Evolutionary conservation across 2,113 vertebrate genomes (phyloP), one percentile per base, ranked within the genome.

Genomic region (Hoplias malabaricus): DNA sequence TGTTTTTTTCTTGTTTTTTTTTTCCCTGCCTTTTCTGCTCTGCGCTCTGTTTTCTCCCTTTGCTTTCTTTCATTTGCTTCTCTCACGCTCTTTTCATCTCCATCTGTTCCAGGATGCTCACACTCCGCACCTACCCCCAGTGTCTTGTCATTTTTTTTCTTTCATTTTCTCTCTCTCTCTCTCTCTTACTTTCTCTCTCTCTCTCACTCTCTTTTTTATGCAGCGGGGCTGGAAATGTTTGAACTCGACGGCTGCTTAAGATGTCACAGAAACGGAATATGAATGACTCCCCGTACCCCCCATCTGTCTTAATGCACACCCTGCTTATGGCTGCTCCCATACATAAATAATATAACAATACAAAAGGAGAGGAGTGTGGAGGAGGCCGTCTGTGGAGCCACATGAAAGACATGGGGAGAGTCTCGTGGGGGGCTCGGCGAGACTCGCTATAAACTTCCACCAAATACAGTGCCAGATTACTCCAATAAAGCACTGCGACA

Each of bases 261-360:
- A 92, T 87, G 85, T 87, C 84, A 84, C 84, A 87, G 87, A 91
- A 90, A 89, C 85, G 80, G 90, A 93, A 92, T 91, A 86, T 90
- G 82, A 91, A 93, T 88, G 84, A 88, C 86, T 68, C 57, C 68
- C 53, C 40, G 14, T 69, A 75, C 77, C 70, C 86, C 82, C 84
- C 82, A 86, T 90, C 86, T 87, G 88, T 89, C 83, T 86, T 88
- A 89, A 88, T 86, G 85, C 87, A 84, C 83, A 73, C 73, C 68
- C 86, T 88, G 80, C 90, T 89, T 87, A 90, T 88, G 87, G 85
- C 76, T 85, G 83, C 86, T 82, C 86, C 87, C 67, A 72, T 90
- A 86, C 90, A 92, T 91, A 87, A 91, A 92, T 91, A 91, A 93
- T 91, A 90, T 90, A 92, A 91, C 88, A 90, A 91, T 89, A 92